phyloP scores from a whole-genome alignment of 2,797 vertebrate genomes.

The Neosilurus mollespiculum region DNA sequence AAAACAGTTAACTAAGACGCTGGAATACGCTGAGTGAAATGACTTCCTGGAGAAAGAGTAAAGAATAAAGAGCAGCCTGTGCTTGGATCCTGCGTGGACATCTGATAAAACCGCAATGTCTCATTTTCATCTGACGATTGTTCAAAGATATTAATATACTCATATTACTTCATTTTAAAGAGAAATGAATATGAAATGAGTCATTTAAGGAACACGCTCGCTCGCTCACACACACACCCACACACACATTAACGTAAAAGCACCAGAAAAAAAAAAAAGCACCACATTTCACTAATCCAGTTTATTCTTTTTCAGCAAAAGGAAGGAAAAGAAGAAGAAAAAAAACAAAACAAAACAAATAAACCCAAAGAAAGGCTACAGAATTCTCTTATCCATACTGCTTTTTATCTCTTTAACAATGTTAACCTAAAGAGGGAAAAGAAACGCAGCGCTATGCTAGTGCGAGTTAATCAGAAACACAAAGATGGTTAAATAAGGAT shows the following conservation, averaged over 20 bases:
- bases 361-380: conserved; percentile 67
- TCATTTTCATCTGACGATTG: background rate
- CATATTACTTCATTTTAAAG: background rate
- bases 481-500: conserved; percentile 74
- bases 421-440: conserved; percentile 66
- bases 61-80: background rate
- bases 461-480: conserved; percentile 70
- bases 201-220: background rate
- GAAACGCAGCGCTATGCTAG: conserved; percentile 65
- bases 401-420: conserved; percentile 63
- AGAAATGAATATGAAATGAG: background rate
- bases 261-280: conserved; percentile 51
- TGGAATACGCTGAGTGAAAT: background rate
- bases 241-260: conserved; percentile 18
- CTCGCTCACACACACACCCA: background rate
- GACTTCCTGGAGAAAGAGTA: background rate
- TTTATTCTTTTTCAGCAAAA: conserved; percentile 79
- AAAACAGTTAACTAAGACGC: background rate
- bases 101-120: background rate
- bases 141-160: background rate
- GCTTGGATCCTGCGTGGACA: background rate
- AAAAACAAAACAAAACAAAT: conserved; percentile 64
- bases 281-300: conserved; percentile 71
- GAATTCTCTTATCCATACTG: conserved; percentile 65
- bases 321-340: conserved; percentile 61